These are phyloP conservation scores for Condylostylus longicornis DNA, from an alignment of 1,140 invertebrate species.

Conservation along the genomic window DNA sequence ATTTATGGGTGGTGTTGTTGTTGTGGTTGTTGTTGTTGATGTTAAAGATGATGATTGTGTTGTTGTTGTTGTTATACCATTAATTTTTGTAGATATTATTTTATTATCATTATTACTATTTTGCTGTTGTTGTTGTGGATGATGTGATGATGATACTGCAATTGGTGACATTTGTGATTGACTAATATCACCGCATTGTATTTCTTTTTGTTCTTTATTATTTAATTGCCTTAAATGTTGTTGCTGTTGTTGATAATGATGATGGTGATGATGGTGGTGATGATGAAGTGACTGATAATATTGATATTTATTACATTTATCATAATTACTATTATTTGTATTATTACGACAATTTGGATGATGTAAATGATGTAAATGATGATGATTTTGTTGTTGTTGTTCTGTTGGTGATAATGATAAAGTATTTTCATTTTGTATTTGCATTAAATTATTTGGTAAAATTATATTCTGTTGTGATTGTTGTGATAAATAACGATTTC, in stretches of 20 bases:
- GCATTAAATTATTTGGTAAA: too few species aligned
- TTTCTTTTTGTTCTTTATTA: conserved; percentile 29
- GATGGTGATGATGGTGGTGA: conserved; percentile 28
- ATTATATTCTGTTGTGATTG: conserved; percentile 28
- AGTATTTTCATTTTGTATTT: too few species aligned
- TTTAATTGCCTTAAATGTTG: conserved; percentile 5
- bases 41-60: conserved; percentile 4
- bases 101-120: too few species aligned
- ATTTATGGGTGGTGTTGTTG: conserved; percentile 2
- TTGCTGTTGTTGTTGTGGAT: background rate
- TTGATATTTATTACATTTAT: too few species aligned
- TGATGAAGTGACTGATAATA: conserved; percentile 11
- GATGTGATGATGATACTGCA: conserved; percentile 6
- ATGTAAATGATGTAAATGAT: too few species aligned
- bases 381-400: too few species aligned
- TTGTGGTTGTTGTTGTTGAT: conserved; percentile 3
- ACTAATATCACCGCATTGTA: conserved; percentile 50
- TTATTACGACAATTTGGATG: too few species aligned
- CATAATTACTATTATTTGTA: too few species aligned
- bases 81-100: background rate
- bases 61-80: conserved; percentile 1
- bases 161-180: conserved; percentile 41
- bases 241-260: conserved; percentile 26
- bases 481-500: background rate
- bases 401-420: too few species aligned